phyloP scores from a whole-genome alignment of 2,888 invertebrate genomes.

The Pantelozetes paolii region DNA sequence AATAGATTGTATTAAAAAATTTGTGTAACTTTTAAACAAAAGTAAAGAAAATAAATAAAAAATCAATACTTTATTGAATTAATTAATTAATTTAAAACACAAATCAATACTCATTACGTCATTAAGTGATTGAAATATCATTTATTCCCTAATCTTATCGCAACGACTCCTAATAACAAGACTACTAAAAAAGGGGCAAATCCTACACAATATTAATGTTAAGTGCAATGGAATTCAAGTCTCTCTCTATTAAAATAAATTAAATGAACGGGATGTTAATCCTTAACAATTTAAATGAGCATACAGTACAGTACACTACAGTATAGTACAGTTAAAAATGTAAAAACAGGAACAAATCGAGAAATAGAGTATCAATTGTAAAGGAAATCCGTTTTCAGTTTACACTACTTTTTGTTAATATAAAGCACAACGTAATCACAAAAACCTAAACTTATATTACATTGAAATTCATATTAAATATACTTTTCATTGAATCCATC shows the following conservation, averaged over 20 bases:
- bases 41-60: not conserved
- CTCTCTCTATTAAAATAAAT: constrained; percentile 22
- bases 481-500: not conserved
- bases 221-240: not conserved
- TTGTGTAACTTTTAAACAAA: not conserved
- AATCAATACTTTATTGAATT: no score
- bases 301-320: not conserved
- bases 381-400: constrained; percentile 33
- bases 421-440: not conserved
- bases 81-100: no score
- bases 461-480: no score
- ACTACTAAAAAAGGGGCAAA: not conserved
- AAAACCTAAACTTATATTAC: not conserved
- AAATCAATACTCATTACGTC: no score
- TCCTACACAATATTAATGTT: not conserved
- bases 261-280: constrained; percentile 32
- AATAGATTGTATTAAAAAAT: no score
- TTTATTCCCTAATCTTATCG: not conserved
- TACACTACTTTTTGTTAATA: constrained; percentile 4
- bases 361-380: constrained; percentile 32
- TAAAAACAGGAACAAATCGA: constrained; percentile 33
- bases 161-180: not conserved
- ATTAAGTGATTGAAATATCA: not conserved
- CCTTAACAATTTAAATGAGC: constrained; percentile 28
- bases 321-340: no score